phyloP scores from a whole-genome alignment of 1,140 invertebrate genomes.

The Trichoplusia ni region DNA sequence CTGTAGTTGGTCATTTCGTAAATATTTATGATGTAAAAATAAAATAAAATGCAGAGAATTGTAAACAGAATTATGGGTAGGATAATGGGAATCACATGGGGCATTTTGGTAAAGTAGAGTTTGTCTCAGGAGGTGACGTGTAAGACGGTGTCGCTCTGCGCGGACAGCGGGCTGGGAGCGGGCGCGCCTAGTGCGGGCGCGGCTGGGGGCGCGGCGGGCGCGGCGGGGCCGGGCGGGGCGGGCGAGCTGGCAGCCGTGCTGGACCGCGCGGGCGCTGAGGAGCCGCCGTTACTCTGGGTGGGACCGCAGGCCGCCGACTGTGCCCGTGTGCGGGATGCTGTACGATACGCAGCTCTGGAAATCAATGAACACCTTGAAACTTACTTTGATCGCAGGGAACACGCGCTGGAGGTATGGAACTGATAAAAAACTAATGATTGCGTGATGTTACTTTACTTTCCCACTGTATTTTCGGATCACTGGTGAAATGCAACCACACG shows the following conservation, averaged over 20 bases:
- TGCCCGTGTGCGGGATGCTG: constrained; percentile 86
- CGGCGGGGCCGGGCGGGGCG: constrained; percentile 86
- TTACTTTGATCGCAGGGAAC: constrained; percentile 95
- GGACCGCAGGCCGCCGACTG: constrained; percentile 84
- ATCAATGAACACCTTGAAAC: constrained; percentile 97
- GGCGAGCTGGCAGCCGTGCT: constrained; percentile 57
- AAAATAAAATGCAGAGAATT: no score
- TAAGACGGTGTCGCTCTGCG: constrained; percentile 73
- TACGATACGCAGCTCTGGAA: constrained; percentile 95
- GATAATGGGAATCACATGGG: no score
- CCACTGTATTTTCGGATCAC: no score
- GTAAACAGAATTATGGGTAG: no score
- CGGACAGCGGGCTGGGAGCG: constrained; percentile 45
- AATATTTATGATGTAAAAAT: no score
- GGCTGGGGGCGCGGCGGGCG: constrained; percentile 58
- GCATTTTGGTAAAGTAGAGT: background rate
- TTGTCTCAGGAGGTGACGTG: constrained; percentile 65
- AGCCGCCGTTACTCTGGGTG: constrained; percentile 89
- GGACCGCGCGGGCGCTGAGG: constrained; percentile 78
- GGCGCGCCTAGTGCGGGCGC: constrained; percentile 48
- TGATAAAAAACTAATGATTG: no score
- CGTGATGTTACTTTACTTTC: no score
- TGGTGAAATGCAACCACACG: no score
- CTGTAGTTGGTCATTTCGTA: no score
- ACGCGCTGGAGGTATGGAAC: constrained; percentile 91